Evolutionary conservation across 2,888 invertebrate genomes (phyloP).

Genomic region (Pelosia muscerda): DNA sequence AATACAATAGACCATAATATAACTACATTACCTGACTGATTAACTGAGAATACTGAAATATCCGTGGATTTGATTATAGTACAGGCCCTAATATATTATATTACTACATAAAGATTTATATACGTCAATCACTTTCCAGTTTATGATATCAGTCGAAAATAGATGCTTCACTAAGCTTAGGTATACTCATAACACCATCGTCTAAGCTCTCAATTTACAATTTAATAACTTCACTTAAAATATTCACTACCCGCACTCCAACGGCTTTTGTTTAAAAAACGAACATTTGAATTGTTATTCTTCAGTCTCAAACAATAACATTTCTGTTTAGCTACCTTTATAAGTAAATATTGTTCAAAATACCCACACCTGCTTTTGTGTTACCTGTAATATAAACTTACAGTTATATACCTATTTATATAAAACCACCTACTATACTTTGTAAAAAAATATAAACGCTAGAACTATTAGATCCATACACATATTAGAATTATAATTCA

Average conservation of each 20-base stretch:
- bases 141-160: too few species aligned
- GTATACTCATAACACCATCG: neutral
- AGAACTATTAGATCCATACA: conserved; percentile 16
- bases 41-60: too few species aligned
- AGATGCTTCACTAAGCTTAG: neutral
- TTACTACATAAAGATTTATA: too few species aligned
- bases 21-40: too few species aligned
- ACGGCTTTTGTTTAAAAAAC: neutral
- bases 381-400: conserved; percentile 34
- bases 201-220: neutral
- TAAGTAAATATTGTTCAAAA: conserved; percentile 41
- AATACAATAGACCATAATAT: too few species aligned
- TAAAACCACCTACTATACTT: conserved; percentile 7
- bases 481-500: conserved; percentile 27
- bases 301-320: conserved; percentile 42
- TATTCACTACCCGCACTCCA: neutral
- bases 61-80: too few species aligned
- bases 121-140: too few species aligned
- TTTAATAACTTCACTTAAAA: neutral
- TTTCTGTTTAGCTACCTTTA: conserved; percentile 34
- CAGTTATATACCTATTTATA: conserved; percentile 20
- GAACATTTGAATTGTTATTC: conserved; percentile 44
- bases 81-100: too few species aligned
- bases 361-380: conserved; percentile 23
- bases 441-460: conserved; percentile 23